Evolutionary conservation across 2,797 vertebrate species (phyloP), one percentile per base, ranked within the genome.

Genomic region (Parambassis ranga): DNA sequence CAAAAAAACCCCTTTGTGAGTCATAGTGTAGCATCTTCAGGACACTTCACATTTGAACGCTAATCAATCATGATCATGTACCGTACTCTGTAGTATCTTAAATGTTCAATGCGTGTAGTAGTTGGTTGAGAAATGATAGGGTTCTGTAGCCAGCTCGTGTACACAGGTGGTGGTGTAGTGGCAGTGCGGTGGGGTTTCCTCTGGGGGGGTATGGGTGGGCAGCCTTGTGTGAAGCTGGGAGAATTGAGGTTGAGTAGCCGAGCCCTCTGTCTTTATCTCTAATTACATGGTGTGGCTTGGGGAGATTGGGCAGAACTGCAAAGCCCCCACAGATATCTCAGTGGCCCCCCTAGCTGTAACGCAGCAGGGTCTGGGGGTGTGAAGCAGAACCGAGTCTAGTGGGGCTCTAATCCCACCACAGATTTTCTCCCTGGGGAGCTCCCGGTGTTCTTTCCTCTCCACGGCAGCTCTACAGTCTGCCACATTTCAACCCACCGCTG

Each of bases 201-300:
- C 60, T 63, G 66, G 71, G 82, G 71, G 67, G 67, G 48, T 63
- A 27, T 61, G 83, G 83, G 75, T 77, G 74, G 74, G 63, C 70
- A 78, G 75, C 58, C 75, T 73, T 79, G 83, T 87, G 86, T 85
- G 81, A 87, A 86, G 68, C 78, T 32, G 14, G 61, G 50, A 85
- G 84, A 89, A 87, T 86, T 86, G 85, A 84, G 86, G 87, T 89
- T 85, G 83, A 90, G 84, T 81, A 82, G 58, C 70, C 46, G 68
- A 85, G 78, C 77, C 83, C 81, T 84, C 69, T 86, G 87, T 89
- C 86, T 90, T 90, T 83, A 87, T 86, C 83, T 87, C 84, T 90
- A 90, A 91, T 90, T 90, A 90, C 86, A 88, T 75, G 84, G 61
- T 73, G 77, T 69, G 69, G 76, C 75, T 76, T 56, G 65, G 76